Percentiles rank a stretch among this genome's conserved stretches.
These are phyloP conservation scores for Miichthys miiuy DNA, from an alignment of 2,797 vertebrate genomes.

Conservation along the genomic window DNA sequence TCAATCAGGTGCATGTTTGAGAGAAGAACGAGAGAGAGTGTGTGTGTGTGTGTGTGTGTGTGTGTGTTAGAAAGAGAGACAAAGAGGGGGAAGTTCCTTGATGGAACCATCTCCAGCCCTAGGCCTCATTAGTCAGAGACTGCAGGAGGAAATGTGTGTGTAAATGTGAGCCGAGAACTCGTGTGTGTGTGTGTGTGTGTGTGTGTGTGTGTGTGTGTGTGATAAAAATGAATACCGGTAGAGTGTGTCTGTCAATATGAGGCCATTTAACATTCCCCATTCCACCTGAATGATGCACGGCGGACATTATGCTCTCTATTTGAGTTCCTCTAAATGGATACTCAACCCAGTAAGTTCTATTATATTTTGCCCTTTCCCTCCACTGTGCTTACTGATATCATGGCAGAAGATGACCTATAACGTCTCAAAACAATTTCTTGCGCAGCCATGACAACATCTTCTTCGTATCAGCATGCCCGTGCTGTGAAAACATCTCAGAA, in stretches of 20 bases:
- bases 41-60: conserved; percentile 16
- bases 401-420: conserved; percentile 62
- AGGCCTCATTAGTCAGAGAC: conserved; percentile 85
- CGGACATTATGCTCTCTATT: conserved; percentile 76
- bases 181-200: conserved; percentile 34
- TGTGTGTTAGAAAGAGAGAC: conserved; percentile 10
- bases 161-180: conserved; percentile 33
- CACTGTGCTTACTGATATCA: conserved; percentile 68
- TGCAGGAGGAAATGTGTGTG: conserved; percentile 71
- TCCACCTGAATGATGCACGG: conserved; percentile 77
- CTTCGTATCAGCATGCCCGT: conserved; percentile 12
- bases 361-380: conserved; percentile 72
- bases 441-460: conserved; percentile 57
- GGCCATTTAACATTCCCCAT: conserved; percentile 78
- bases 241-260: conserved; percentile 80
- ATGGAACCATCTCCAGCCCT: conserved; percentile 84
- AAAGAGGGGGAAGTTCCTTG: conserved; percentile 76
- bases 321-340: conserved; percentile 74
- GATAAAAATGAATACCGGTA: conserved; percentile 73
- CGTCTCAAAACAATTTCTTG: conserved; percentile 61
- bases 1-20: conserved; percentile 84
- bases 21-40: conserved; percentile 54
- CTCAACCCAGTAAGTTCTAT: conserved; percentile 73
- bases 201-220: conserved; percentile 39
- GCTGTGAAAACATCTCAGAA: conserved; percentile 56